A percentile compares a stretch with the other conserved stretches of the same genome.
These are phyloP conservation scores for Sparidentex hasta DNA, from an alignment of 2,797 vertebrate species.

Conservation along the genomic window DNA sequence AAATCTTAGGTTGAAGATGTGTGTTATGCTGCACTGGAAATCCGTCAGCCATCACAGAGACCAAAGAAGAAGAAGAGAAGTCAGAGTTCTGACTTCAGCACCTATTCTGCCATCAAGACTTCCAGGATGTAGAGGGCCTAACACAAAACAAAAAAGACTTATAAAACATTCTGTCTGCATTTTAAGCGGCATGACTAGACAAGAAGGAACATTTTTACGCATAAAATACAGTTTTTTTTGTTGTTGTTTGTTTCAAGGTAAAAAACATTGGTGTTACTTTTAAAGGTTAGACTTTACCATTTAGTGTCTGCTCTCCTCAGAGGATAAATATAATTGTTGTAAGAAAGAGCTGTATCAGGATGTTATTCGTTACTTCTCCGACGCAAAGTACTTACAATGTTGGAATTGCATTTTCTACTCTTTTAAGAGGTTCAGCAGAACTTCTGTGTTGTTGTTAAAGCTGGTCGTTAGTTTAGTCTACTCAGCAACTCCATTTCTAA, in stretches of 20 bases:
- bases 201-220: too few species aligned
- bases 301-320: not conserved
- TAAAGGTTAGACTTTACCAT: too few species aligned
- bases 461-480: too few species aligned
- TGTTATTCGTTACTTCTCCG: not conserved
- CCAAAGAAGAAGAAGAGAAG: slow-evolving; percentile 32
- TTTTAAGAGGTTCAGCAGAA: not conserved
- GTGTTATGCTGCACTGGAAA: slow-evolving; percentile 61
- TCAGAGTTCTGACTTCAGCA: slow-evolving; percentile 50
- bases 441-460: too few species aligned
- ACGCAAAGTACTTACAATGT: not conserved
- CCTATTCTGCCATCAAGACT: slow-evolving; percentile 58
- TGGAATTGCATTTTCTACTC: not conserved
- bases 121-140: slow-evolving; percentile 1
- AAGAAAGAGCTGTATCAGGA: not conserved
- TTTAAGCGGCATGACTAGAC: not conserved
- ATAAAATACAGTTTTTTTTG: not conserved
- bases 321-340: not conserved
- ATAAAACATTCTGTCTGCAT: not conserved
- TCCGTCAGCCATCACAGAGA: slow-evolving; percentile 38
- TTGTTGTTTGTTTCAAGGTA: not conserved
- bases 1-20: slow-evolving; percentile 60
- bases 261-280: too few species aligned
- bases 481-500: too few species aligned
- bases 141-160: not conserved